phyloP scores from a whole-genome alignment of 2,888 invertebrate genomes.

The Andrena minutula region DNA sequence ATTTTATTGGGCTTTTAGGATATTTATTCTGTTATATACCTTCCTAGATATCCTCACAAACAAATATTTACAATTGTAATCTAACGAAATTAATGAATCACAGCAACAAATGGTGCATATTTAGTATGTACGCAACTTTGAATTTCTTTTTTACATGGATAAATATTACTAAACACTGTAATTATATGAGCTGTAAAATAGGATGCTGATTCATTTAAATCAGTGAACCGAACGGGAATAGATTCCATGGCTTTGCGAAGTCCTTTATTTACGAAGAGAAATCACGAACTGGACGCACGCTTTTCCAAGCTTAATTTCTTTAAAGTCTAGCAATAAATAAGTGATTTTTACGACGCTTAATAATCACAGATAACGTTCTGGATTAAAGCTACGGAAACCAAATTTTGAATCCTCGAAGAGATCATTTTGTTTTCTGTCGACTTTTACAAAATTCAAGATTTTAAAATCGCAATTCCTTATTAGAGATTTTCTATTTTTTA shows the following conservation, averaged over 20 bases:
- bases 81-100: slow-evolving; percentile 60
- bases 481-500: too few relatives aligned
- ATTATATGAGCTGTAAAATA: slow-evolving; percentile 22
- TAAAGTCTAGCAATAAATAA: not conserved
- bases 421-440: too few relatives aligned
- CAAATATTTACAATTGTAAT: slow-evolving; percentile 62
- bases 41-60: slow-evolving; percentile 36
- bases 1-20: slow-evolving; percentile 25
- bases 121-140: slow-evolving; percentile 22
- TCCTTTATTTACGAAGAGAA: not conserved
- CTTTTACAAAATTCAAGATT: too few relatives aligned
- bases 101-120: slow-evolving; percentile 55
- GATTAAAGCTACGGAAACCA: too few relatives aligned
- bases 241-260: not conserved
- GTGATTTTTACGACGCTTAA: too few relatives aligned
- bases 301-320: not conserved
- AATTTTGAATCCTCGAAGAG: too few relatives aligned
- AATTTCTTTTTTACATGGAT: slow-evolving; percentile 10
- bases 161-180: slow-evolving; percentile 12
- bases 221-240: not conserved
- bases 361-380: too few relatives aligned
- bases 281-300: not conserved
- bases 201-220: not conserved
- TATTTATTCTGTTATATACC: slow-evolving; percentile 26
- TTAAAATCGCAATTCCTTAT: too few relatives aligned